phyloP scores from a whole-genome alignment of 1,140 invertebrate species.

The Cotesia chilonis region DNA sequence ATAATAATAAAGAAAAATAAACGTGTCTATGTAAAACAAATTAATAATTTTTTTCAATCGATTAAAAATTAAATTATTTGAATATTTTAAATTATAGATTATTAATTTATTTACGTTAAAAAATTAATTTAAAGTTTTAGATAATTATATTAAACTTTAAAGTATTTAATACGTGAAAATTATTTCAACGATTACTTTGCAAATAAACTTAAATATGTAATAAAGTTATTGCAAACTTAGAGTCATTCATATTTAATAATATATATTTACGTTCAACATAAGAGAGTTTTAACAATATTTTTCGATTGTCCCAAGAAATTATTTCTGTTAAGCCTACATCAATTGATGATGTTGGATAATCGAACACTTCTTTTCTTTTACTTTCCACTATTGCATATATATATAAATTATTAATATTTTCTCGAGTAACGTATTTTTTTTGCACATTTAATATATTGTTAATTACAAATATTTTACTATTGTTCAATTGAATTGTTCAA shows the following conservation, averaged over 20 bases:
- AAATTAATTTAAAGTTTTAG: too few species aligned
- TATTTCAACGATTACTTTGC: background rate
- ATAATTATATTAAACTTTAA: too few species aligned
- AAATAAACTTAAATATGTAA: slow-evolving; percentile 2
- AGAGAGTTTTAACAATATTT: background rate
- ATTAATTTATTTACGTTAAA: too few species aligned
- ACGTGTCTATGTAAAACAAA: too few species aligned
- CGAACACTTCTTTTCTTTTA: background rate
- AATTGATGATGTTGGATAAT: slow-evolving; percentile 6
- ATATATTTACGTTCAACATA: slow-evolving; percentile 9
- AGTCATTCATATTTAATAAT: background rate
- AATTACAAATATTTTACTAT: slow-evolving; percentile 39
- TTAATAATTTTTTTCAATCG: too few species aligned
- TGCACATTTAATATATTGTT: slow-evolving; percentile 30
- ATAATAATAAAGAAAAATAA: too few species aligned
- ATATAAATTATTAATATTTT: slow-evolving; percentile 7
- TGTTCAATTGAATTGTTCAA: slow-evolving; percentile 34
- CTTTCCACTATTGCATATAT: background rate
- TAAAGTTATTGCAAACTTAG: background rate
- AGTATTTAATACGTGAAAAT: too few species aligned
- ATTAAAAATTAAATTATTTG: too few species aligned
- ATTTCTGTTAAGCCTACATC: slow-evolving; percentile 4
- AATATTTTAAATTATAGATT: too few species aligned
- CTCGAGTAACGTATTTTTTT: background rate
- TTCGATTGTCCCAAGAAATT: slow-evolving; percentile 4